These are phyloP conservation scores for Vidua chalybeata DNA, from an alignment of 2,113 vertebrate genomes.

Conservation along the genomic window DNA sequence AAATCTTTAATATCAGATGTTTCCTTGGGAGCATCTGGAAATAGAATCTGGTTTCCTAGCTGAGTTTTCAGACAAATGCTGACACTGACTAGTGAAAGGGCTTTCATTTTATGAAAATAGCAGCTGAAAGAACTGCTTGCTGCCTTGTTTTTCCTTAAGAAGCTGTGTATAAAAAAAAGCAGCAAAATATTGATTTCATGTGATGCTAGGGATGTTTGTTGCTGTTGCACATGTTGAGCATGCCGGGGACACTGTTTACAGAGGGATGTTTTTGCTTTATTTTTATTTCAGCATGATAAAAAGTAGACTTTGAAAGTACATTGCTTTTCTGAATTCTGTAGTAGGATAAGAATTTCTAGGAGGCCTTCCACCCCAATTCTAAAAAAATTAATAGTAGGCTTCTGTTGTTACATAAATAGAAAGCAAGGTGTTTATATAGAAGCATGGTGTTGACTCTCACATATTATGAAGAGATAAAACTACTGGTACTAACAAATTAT, in stretches of 20 bases:
- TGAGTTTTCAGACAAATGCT: not conserved
- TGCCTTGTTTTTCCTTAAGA: not conserved
- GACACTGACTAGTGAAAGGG: not conserved
- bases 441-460: not conserved
- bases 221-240: not conserved
- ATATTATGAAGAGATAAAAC: not conserved
- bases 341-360: not conserved
- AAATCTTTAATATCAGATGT: not conserved
- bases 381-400: not conserved
- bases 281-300: not conserved
- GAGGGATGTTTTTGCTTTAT: not conserved
- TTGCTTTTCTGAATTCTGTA: not conserved
- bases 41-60: not conserved
- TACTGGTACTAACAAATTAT: not conserved
- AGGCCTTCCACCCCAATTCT: not conserved
- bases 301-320: not conserved
- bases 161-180: not conserved
- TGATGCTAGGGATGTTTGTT: not conserved
- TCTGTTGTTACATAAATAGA: not conserved
- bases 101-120: not conserved
- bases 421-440: not conserved
- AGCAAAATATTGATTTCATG: not conserved
- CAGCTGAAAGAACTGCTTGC: not conserved
- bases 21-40: not conserved
- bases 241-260: not conserved